Base-by-base conservation (phyloP, 64 coral and sea anemone genomes). In the Dendrophyllia cribrosa region DNA sequence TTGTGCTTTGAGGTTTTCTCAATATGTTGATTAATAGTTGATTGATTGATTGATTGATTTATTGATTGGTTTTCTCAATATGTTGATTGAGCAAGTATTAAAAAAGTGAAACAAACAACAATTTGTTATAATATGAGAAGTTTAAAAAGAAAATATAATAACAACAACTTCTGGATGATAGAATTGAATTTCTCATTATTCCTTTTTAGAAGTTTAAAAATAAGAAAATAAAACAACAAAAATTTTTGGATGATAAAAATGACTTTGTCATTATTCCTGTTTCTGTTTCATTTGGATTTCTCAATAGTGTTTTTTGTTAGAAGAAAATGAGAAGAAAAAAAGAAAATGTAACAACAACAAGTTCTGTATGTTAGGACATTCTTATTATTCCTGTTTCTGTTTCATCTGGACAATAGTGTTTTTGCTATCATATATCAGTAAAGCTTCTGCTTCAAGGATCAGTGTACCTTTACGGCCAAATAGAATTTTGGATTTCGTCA, bases 331-430 rank as follows among this genome's bases (percentile, higher is more conserved):
- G 26, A n/a, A n/a, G n/a, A n/a, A n/a, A n/a, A n/a, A n/a, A n/a
- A n/a, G 66, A 70, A 70, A 25, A 70, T 70, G 66, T 24, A 70
- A 43, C 66, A 24, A 70, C 66, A 70, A 70, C 10, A 65, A 65
- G 20, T 70, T 26, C 66, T 70, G 66, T 9, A 70, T 70, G 22
- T 70, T 70, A 70, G 66, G 66, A 70, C n/a, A 24, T 25, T 70
- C 66, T 70, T 70, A 24, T 70, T 70, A 70, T 70, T 70, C n/a
- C 66, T 70, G 6, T 70, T 70, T 70, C 66, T 70, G 66, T 70
- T 70, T 70, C n/a, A 70, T 70, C n/a, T 70, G 66, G 22, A 24
- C 66, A 70, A 76, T 53, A 24, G 24, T 70, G 66, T 70, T 70
- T 25, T 70, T 70, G 66, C 66, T 70, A 24, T 70, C 23, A 70